Base-by-base conservation (phyloP, 2,113 vertebrate genomes). In the Orientallactaga bullata region DNA sequence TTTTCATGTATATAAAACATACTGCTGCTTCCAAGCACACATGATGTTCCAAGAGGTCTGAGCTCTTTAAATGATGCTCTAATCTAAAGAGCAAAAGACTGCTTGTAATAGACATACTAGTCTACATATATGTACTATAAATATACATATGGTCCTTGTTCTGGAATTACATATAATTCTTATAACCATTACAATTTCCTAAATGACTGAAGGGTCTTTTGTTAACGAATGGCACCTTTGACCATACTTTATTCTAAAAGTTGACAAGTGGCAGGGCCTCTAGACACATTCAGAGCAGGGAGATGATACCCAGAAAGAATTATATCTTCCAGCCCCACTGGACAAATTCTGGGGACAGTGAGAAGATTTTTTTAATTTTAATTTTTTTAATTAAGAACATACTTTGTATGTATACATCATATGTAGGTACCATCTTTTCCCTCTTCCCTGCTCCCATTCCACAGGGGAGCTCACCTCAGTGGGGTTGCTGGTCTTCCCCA, bases 1-100 rank as follows among this genome's bases (percentile, higher is more conserved):
- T 15, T 88, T 96, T 76, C 42, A 21, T 51, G 21, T 68, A 89
- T 61, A 83, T 35, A 23, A 42, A 89, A 76, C 28, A 94, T 30
- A 10, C 61, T 37, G 20, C 3, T 81, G 23, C 13, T 69, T 83
- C 11, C 10, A 78, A 69, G 8, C 16, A 32, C 68, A 23, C 85
- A 94, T 78, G 63, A 81, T 15, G 12, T 79, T 35, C 61, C 2
- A 3, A 39, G 24, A 11, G n/a, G 3, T 74, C 32, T 71, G 39
- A 58, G 55, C 2, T 83, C 60, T 91, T 88, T 47, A 74, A 32
- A 68, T 47, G 7, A 78, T 5, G 16, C 72, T 18, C 9, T 39
- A 68, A 51, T 80, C 71, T 83, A 60, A 42, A 24, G 20, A 65
- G 60, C 30, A 79, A 92, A 63, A 92, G 35, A 32, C 0, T 60